Evolutionary conservation across 2,797 vertebrate genomes (phyloP).

Genomic region (Semaprochilodus insignis): DNA sequence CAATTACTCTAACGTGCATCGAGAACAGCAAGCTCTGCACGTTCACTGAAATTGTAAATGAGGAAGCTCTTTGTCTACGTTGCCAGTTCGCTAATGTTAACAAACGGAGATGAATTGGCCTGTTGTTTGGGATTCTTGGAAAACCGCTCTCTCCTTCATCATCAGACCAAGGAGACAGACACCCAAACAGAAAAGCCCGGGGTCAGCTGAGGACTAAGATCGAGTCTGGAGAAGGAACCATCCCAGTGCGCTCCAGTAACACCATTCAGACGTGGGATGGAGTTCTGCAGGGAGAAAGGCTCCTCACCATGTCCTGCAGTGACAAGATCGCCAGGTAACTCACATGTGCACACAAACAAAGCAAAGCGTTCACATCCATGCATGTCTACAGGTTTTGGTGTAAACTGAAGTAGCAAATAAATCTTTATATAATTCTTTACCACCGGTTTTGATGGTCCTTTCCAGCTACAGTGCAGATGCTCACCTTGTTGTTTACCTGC

Average conservation of each 20-base stretch:
- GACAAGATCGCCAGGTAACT: slow-evolving; percentile 96
- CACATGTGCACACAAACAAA: neutral
- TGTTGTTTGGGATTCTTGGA: neutral
- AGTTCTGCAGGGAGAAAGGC: slow-evolving; percentile 91
- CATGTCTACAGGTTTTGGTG: neutral
- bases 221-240: slow-evolving; percentile 96
- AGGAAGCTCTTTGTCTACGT: neutral
- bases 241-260: slow-evolving; percentile 92
- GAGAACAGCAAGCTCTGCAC: slow-evolving; percentile 48
- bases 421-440: neutral
- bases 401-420: neutral
- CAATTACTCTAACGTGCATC: slow-evolving; percentile 63
- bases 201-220: slow-evolving; percentile 96
- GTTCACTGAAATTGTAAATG: neutral
- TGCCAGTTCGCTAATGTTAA: slow-evolving; percentile 2
- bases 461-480: too few species aligned
- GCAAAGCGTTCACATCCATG: neutral
- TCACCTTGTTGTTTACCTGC: neutral
- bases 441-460: neutral
- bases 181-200: slow-evolving; percentile 94
- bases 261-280: slow-evolving; percentile 98
- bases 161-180: slow-evolving; percentile 93
- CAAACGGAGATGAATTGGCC: slow-evolving; percentile 1
- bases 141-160: neutral
- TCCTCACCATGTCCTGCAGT: slow-evolving; percentile 98